phyloP scores from a whole-genome alignment of 2,113 vertebrate species.

The Pelmatolapia mariae region DNA sequence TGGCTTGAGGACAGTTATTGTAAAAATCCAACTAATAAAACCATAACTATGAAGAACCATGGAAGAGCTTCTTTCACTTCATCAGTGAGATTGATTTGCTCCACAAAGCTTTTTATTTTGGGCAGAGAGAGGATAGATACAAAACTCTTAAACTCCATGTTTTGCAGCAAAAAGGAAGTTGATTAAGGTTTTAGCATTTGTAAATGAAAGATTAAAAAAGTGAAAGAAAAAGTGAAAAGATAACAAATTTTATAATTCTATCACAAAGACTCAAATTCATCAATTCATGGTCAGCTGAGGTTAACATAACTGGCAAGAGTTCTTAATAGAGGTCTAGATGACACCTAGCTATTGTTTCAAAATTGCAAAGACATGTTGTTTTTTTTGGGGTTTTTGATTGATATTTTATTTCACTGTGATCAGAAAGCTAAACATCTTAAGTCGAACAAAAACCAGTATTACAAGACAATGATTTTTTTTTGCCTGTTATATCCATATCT shows the following conservation, averaged over 20 bases:
- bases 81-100: conserved; percentile 7
- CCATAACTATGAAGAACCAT: not conserved
- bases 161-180: not conserved
- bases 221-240: not conserved
- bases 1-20: not conserved
- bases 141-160: not conserved
- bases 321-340: not conserved
- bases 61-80: conserved; percentile 1
- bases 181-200: not conserved
- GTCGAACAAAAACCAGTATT: not conserved
- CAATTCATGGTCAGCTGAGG: not conserved
- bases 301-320: not conserved
- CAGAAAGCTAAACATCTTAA: rapidly evolving
- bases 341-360: not conserved
- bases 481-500: not conserved
- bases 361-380: not conserved
- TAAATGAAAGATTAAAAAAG: not conserved
- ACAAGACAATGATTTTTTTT: not conserved
- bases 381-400: not conserved
- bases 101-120: not conserved
- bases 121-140: not conserved
- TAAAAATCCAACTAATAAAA: conserved; percentile 6
- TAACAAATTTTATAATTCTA: not conserved
- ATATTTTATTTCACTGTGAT: not conserved
- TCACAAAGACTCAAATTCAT: not conserved